These are phyloP conservation scores for Hemibagrus wyckioides DNA, from an alignment of 2,113 vertebrate genomes.

Conservation along the genomic window DNA sequence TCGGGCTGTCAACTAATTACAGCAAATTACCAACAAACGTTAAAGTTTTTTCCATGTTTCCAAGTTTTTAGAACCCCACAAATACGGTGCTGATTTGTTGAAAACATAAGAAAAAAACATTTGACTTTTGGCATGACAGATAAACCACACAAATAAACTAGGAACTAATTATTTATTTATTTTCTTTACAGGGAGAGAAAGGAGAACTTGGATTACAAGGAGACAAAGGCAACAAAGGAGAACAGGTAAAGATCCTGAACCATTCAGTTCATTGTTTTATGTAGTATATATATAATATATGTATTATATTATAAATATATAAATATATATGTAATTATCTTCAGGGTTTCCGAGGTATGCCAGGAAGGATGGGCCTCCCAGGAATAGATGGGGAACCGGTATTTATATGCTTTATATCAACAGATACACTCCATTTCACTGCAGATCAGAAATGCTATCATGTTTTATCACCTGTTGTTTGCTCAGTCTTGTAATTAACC, in stretches of 20 bases:
- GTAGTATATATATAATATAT: background rate
- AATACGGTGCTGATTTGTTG: background rate
- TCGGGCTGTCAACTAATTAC: no score
- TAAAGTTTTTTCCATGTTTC: background rate
- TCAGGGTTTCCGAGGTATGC: slow-evolving; percentile 79
- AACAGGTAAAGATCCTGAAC: slow-evolving; percentile 71
- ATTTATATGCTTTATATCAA: slow-evolving; percentile 1
- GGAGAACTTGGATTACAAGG: slow-evolving; percentile 78
- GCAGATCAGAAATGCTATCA: background rate
- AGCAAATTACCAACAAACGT: no score
- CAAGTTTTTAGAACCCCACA: background rate
- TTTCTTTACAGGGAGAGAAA: slow-evolving; percentile 71
- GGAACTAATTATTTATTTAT: background rate
- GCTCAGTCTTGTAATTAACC: background rate
- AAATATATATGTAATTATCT: background rate
- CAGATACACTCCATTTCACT: background rate
- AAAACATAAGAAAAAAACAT: background rate
- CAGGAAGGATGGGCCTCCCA: slow-evolving; percentile 70
- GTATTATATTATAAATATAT: background rate
- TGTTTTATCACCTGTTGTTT: background rate
- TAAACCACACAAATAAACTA: background rate
- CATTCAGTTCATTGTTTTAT: background rate
- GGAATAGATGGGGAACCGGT: slow-evolving; percentile 79
- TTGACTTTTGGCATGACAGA: background rate
- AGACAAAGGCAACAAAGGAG: slow-evolving; percentile 75